Percentiles rank a stretch among this genome's conserved stretches.
phyloP scores from a whole-genome alignment of 2,888 invertebrate genomes.

The Ethmia dodecea region DNA sequence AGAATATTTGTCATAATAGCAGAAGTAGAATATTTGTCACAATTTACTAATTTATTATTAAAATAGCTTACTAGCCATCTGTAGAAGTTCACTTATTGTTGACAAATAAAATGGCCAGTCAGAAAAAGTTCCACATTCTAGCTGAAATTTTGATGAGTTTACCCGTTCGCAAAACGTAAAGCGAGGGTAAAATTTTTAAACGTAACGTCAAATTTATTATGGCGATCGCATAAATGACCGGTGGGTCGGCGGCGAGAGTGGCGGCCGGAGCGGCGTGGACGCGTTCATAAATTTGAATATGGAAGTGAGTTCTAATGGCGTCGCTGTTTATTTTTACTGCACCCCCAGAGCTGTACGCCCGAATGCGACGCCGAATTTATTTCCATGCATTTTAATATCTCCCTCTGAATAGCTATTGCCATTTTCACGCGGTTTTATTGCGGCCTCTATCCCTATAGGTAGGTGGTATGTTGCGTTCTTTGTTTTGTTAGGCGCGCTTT shows the following conservation, averaged over 20 bases:
- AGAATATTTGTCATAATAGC: too few relatives aligned
- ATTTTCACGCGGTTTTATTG: conserved; percentile 75
- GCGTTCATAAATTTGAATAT: conserved; percentile 78
- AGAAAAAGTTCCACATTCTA: too few relatives aligned
- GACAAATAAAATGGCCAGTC: too few relatives aligned
- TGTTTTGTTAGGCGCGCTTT: conserved; percentile 62
- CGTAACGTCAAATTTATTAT: conserved; percentile 62
- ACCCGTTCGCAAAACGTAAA: conserved; percentile 26
- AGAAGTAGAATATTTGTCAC: too few relatives aligned
- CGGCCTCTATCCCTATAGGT: conserved; percentile 49
- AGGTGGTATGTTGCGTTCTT: conserved; percentile 37
- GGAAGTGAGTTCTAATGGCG: conserved; percentile 79
- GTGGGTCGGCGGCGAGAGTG: conserved; percentile 38
- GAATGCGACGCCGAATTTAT: conserved; percentile 80
- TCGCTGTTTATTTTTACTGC: conserved; percentile 79
- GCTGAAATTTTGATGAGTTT: neutral
- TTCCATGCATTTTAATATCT: conserved; percentile 78
- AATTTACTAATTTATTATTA: too few relatives aligned
- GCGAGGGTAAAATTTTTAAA: conserved; percentile 63
- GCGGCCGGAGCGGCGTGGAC: conserved; percentile 44
- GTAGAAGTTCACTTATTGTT: too few relatives aligned
- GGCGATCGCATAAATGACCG: conserved; percentile 51
- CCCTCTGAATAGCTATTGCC: conserved; percentile 76
- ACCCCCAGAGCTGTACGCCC: conserved; percentile 73
- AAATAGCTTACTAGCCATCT: too few relatives aligned